phyloP scores from a whole-genome alignment of 2,113 vertebrate genomes.

The Argyrosomus japonicus region DNA sequence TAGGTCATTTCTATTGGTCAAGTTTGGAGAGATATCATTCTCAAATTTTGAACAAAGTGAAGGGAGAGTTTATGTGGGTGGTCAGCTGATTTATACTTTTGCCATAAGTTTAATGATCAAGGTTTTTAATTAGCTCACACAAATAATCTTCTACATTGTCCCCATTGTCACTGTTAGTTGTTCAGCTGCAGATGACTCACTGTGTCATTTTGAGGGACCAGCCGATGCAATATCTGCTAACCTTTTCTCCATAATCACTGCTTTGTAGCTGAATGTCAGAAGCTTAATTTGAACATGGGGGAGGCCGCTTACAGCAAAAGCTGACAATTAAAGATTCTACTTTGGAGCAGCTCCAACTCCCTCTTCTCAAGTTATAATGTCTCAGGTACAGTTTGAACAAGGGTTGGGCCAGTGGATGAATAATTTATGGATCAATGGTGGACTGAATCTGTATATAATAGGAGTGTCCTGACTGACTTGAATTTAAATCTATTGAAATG shows the following conservation, averaged over 20 bases:
- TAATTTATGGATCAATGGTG: constrained; percentile 21
- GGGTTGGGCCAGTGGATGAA: constrained; percentile 1
- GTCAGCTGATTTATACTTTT: neutral
- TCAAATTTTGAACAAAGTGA: neutral
- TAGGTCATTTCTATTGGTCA: constrained; percentile 6
- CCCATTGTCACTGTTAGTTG: neutral
- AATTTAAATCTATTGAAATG: neutral
- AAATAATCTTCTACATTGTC: constrained; percentile 18
- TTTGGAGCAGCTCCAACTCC: constrained; percentile 24
- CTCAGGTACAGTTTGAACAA: constrained; percentile 23
- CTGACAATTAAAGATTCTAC: constrained; percentile 64
- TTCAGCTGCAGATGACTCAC: constrained; percentile 55
- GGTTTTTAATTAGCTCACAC: constrained; percentile 50
- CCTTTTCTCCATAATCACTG: constrained; percentile 78
- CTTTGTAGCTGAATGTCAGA: constrained; percentile 81
- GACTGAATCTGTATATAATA: constrained; percentile 10
- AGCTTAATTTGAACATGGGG: constrained; percentile 68
- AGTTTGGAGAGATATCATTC: constrained; percentile 31
- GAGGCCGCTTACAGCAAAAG: constrained; percentile 62
- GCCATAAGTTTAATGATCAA: constrained; percentile 8
- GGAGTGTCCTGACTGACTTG: neutral
- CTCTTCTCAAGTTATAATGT: constrained; percentile 18
- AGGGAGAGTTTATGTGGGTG: constrained; percentile 2
- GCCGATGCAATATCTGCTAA: constrained; percentile 59
- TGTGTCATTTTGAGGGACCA: constrained; percentile 24